A percentile compares a stretch with the other conserved stretches of the same genome.
Evolutionary conservation across 2,113 vertebrate genomes (phyloP).

Genomic region (Nannospalax galili): DNA sequence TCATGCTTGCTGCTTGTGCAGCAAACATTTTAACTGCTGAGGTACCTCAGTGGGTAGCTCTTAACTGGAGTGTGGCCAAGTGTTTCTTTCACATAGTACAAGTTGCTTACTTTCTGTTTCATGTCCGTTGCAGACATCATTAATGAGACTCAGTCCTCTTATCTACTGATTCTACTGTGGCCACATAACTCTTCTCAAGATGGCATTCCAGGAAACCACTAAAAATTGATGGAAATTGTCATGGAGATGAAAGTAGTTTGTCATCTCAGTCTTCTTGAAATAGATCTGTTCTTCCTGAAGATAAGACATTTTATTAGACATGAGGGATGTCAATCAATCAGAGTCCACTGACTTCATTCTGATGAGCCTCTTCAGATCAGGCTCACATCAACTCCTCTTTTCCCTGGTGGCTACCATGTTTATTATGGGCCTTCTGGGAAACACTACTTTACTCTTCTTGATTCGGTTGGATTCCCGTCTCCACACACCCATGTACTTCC

Average conservation of each 20-base stretch:
- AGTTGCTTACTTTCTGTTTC: neutral
- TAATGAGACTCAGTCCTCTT: neutral
- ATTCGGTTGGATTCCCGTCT: slow-evolving; percentile 46
- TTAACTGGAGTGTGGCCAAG: neutral
- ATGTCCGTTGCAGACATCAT: neutral
- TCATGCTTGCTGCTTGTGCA: neutral
- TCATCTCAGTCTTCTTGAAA: neutral
- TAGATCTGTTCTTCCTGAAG: neutral
- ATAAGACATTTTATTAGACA: neutral
- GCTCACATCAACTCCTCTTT: slow-evolving; percentile 29
- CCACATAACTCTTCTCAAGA: neutral
- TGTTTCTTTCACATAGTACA: neutral
- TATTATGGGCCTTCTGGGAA: slow-evolving; percentile 54
- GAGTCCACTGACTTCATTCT: slow-evolving; percentile 35
- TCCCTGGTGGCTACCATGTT: slow-evolving; percentile 17
- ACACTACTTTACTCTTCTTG: slow-evolving; percentile 47
- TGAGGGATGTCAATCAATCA: slow-evolving; percentile 29
- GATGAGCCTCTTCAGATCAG: slow-evolving; percentile 19
- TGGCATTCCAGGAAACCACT: neutral
- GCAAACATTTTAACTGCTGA: neutral
- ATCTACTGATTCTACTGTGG: neutral
- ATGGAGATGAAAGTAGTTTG: neutral
- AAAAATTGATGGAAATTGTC: neutral
- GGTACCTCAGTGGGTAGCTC: neutral
- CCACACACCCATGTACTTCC: slow-evolving; percentile 64